These are phyloP conservation scores for Crematogaster levior DNA, from an alignment of 2,888 invertebrate genomes.

Conservation along the genomic window DNA sequence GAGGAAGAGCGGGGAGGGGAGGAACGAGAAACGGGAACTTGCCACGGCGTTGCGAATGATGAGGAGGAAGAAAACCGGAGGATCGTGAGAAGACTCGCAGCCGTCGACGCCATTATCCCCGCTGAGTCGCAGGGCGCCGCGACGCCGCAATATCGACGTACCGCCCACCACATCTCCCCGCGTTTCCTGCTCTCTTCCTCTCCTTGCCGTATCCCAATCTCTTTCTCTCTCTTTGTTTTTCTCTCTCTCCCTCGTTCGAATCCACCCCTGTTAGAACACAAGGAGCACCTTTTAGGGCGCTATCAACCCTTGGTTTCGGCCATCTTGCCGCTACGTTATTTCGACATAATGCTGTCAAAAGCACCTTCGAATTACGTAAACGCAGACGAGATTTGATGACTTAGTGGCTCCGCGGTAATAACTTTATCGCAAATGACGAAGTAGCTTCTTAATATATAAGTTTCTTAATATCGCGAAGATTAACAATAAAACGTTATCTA, in stretches of 20 bases:
- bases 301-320: constrained; percentile 36
- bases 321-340: constrained; percentile 23
- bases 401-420: neutral
- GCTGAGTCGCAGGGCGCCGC: constrained; percentile 76
- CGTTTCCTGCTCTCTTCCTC: constrained; percentile 57
- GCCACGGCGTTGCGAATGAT: constrained; percentile 25
- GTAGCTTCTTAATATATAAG: neutral
- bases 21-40: neutral
- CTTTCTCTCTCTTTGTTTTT: neutral
- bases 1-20: neutral
- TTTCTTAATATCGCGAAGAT: neutral
- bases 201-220: constrained; percentile 54
- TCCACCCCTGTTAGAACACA: neutral
- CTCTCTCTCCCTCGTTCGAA: neutral
- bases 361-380: neutral
- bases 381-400: neutral
- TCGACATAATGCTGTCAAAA: neutral
- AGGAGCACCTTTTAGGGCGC: constrained; percentile 18
- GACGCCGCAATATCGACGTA: constrained; percentile 84
- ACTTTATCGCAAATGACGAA: neutral
- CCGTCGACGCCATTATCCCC: constrained; percentile 83
- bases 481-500: neutral
- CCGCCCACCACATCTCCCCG: constrained; percentile 77
- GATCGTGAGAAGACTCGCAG: constrained; percentile 81
- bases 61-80: constrained; percentile 60